These are phyloP conservation scores for Lithophane ornitopus DNA, from an alignment of 2,888 invertebrate genomes.

Conservation along the genomic window DNA sequence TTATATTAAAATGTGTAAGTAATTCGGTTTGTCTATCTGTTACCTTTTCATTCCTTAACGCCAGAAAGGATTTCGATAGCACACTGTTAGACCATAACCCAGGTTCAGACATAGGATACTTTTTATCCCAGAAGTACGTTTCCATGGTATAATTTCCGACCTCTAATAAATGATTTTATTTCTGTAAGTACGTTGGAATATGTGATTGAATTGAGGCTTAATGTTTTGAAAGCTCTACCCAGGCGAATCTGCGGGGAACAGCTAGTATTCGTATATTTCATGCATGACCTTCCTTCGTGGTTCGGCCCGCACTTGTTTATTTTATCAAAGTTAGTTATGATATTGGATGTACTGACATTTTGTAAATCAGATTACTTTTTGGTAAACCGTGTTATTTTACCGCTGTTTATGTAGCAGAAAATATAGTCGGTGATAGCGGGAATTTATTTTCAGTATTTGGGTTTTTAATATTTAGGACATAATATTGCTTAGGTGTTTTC, in stretches of 20 bases:
- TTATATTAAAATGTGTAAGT: no score
- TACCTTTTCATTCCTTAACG: not conserved
- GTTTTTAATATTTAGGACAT: not conserved
- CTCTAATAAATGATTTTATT: no score
- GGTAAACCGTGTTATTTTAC: not conserved
- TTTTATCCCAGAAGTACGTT: not conserved
- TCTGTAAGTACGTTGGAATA: no score
- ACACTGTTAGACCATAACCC: not conserved
- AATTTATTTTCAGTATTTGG: not conserved
- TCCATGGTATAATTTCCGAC: no score
- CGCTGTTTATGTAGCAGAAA: slow-evolving; percentile 10
- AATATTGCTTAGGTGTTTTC: not conserved
- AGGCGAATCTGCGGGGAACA: not conserved
- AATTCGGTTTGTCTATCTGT: not conserved
- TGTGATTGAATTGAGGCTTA: no score
- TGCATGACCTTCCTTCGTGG: not conserved
- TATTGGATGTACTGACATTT: slow-evolving; percentile 18
- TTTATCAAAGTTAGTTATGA: slow-evolving; percentile 39
- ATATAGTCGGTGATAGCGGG: not conserved
- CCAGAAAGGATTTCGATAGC: not conserved
- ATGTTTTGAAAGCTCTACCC: no score
- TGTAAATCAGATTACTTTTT: slow-evolving; percentile 5
- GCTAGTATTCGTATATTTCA: not conserved
- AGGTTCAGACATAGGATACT: not conserved
- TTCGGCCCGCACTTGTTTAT: slow-evolving; percentile 3